These are phyloP conservation scores for Poeciliopsis retropinna DNA, from an alignment of 2,113 vertebrate species.

Conservation along the genomic window DNA sequence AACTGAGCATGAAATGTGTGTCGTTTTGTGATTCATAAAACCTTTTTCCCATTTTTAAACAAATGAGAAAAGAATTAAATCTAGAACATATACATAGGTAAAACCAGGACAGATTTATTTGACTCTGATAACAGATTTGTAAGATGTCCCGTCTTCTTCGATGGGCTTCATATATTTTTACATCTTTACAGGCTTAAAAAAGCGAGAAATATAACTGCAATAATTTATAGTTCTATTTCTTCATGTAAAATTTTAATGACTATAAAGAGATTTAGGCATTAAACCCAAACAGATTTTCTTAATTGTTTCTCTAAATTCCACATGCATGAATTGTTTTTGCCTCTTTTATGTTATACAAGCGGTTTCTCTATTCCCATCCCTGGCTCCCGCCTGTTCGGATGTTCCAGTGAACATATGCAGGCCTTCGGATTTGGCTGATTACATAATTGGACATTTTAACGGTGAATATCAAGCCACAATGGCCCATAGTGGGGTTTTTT, in stretches of 20 bases:
- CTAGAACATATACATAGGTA: too few species aligned
- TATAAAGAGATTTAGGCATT: background rate
- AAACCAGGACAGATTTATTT: too few species aligned
- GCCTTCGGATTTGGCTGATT: constrained; percentile 77
- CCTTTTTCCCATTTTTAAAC: too few species aligned
- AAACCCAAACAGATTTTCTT: constrained; percentile 4
- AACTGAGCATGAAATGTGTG: too few species aligned
- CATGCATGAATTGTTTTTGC: constrained; percentile 37
- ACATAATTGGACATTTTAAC: constrained; percentile 80
- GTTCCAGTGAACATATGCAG: constrained; percentile 72
- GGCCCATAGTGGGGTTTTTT: constrained; percentile 74
- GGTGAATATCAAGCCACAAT: constrained; percentile 78
- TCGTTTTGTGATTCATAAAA: too few species aligned
- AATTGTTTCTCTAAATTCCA: constrained; percentile 14
- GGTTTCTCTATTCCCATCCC: constrained; percentile 5
- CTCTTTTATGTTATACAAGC: constrained; percentile 44
- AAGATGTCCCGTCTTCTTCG: too few species aligned
- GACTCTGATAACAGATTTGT: too few species aligned
- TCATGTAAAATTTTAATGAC: background rate
- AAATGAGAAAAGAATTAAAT: too few species aligned
- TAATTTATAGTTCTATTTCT: background rate
- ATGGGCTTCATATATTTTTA: background rate
- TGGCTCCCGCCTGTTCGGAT: constrained; percentile 51
- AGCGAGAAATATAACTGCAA: background rate
- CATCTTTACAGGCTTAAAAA: constrained; percentile 5